Evolutionary conservation across 1,140 invertebrate species (phyloP).

Genomic region (Acromyrmex charruanus): DNA sequence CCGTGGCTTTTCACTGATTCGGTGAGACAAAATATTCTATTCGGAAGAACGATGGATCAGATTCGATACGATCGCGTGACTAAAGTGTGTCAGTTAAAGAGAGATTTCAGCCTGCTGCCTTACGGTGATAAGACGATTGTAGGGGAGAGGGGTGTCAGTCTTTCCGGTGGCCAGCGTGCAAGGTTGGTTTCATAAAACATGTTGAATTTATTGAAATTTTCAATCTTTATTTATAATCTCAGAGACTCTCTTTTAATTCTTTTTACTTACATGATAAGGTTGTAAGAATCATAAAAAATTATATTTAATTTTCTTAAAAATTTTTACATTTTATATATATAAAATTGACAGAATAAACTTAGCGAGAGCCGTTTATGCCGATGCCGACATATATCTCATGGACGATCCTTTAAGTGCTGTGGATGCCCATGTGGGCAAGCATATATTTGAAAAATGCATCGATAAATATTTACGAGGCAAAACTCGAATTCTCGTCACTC

Average conservation of each 20-base stretch:
- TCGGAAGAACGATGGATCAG: constrained; percentile 90
- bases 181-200: constrained; percentile 79
- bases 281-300: too few species aligned
- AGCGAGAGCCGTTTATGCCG: constrained; percentile 87
- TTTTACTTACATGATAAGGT: not conserved
- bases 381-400: constrained; percentile 91
- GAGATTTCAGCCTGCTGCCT: constrained; percentile 88
- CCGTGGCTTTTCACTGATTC: constrained; percentile 90
- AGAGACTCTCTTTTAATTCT: not conserved
- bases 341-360: constrained; percentile 89
- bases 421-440: constrained; percentile 93
- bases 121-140: constrained; percentile 92
- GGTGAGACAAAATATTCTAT: constrained; percentile 93
- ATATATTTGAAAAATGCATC: constrained; percentile 92
- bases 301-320: too few species aligned
- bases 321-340: too few species aligned
- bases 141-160: constrained; percentile 92
- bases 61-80: constrained; percentile 88
- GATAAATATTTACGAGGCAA: constrained; percentile 90
- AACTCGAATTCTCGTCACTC: constrained; percentile 94
- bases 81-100: constrained; percentile 87
- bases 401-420: constrained; percentile 95
- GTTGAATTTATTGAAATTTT: not conserved
- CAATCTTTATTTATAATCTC: not conserved
- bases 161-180: constrained; percentile 93